phyloP scores from a whole-genome alignment of 2,113 vertebrate genomes.

The Catagonus wagneri region DNA sequence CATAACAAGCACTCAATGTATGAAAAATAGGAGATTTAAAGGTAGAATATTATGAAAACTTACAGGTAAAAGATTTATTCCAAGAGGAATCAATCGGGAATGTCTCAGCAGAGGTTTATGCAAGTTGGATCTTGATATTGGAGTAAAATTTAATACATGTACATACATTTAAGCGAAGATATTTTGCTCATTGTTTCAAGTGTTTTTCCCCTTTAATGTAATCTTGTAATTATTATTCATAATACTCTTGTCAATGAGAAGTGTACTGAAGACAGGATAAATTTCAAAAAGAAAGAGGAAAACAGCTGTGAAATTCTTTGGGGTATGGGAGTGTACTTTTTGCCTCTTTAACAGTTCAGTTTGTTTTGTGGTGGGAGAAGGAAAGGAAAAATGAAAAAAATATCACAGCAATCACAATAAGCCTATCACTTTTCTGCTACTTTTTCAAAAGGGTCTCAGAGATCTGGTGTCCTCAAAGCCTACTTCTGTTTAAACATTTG shows the following conservation, averaged over 20 bases:
- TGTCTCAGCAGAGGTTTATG: neutral
- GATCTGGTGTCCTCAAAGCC: conserved; percentile 20
- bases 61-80: conserved; percentile 26
- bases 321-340: neutral
- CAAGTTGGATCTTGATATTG: neutral
- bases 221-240: neutral
- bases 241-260: neutral
- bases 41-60: conserved; percentile 1
- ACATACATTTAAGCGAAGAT: neutral
- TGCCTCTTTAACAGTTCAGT: neutral
- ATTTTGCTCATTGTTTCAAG: conserved; percentile 9
- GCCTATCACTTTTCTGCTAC: neutral
- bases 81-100: neutral
- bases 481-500: conserved; percentile 50
- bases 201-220: conserved; percentile 7
- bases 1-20: neutral
- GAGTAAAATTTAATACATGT: neutral
- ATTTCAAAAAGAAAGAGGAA: neutral
- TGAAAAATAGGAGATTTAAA: conserved; percentile 32
- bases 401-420: conserved; percentile 7
- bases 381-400: conserved; percentile 11
- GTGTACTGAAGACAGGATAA: conserved; percentile 27
- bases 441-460: conserved; percentile 48
- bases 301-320: neutral
- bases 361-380: conserved; percentile 26